These are phyloP conservation scores for Clarias batrachus DNA, from an alignment of 2,113 vertebrate species.

Conservation along the genomic window DNA sequence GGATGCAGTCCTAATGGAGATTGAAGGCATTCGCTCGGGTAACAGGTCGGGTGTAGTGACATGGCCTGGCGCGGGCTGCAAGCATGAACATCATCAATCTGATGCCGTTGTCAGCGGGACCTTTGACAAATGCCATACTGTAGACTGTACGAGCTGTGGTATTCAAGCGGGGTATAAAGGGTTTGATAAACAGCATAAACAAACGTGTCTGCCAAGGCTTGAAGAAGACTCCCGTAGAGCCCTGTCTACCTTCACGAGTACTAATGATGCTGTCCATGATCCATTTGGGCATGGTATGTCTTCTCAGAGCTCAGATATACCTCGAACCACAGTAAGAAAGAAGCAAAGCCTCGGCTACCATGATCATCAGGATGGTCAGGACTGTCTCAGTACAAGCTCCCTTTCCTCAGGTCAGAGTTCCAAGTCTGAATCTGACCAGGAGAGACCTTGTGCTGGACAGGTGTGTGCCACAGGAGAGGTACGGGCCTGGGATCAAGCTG, in stretches of 20 bases:
- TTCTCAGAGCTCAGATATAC: conserved; percentile 66
- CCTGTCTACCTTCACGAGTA: conserved; percentile 43
- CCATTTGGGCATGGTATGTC: conserved; percentile 58
- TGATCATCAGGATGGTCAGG: conserved; percentile 65
- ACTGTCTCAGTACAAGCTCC: conserved; percentile 70
- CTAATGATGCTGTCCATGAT: conserved; percentile 53
- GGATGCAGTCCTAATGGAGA: conserved; percentile 88
- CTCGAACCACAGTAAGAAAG: conserved; percentile 54
- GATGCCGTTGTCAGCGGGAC: conserved; percentile 55
- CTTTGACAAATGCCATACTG: conserved; percentile 8
- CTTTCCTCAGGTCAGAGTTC: conserved; percentile 74
- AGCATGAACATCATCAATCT: conserved; percentile 59
- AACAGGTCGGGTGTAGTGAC: conserved; percentile 57
- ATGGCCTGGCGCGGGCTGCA: conserved; percentile 61
- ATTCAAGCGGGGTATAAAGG: conserved; percentile 23
- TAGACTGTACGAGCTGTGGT: conserved; percentile 10
- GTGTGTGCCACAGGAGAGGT: conserved; percentile 16
- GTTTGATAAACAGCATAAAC: conserved; percentile 17
- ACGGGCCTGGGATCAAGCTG: conserved; percentile 51
- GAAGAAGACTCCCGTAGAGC: conserved; percentile 27
- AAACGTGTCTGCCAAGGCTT: not conserved
- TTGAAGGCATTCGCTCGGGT: conserved; percentile 85
- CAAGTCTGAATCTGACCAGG: conserved; percentile 69
- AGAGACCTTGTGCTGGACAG: conserved; percentile 53
- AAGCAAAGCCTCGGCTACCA: conserved; percentile 64